These are phyloP conservation scores for Oligia fasciuncula DNA, from an alignment of 2,888 invertebrate genomes.

Conservation along the genomic window DNA sequence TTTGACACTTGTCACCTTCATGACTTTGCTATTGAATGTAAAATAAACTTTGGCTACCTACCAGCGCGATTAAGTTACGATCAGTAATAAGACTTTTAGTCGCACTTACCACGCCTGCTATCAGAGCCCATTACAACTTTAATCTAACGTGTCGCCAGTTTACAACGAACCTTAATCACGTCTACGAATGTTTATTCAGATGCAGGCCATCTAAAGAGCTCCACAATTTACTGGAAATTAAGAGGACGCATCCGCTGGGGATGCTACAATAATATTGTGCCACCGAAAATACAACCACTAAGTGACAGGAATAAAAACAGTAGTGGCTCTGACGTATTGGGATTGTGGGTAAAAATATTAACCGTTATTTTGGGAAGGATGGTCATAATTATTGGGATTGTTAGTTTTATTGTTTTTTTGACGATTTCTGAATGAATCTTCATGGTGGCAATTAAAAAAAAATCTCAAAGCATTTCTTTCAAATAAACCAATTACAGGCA, in stretches of 20 bases:
- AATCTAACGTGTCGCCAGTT: constrained; percentile 49
- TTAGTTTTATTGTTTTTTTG: background rate
- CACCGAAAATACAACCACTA: constrained; percentile 83
- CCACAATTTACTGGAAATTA: constrained; percentile 89
- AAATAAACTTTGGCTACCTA: no score
- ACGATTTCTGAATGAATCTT: background rate
- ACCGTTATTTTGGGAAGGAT: constrained; percentile 40
- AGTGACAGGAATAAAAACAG: constrained; percentile 82
- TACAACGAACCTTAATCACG: constrained; percentile 73
- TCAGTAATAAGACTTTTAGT: constrained; percentile 27
- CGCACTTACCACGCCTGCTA: constrained; percentile 23
- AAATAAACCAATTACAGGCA: no score
- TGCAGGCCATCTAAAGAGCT: constrained; percentile 85
- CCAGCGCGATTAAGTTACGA: no score
- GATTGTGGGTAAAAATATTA: constrained; percentile 43
- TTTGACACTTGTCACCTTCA: no score
- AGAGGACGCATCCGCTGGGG: constrained; percentile 84
- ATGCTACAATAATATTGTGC: constrained; percentile 87
- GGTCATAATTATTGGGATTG: constrained; percentile 17
- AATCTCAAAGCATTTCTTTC: no score
- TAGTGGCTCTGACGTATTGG: constrained; percentile 41
- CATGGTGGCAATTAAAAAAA: background rate
- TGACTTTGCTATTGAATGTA: no score
- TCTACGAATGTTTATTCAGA: constrained; percentile 87
- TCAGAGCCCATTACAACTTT: constrained; percentile 51